Evolutionary conservation across 2,888 invertebrate species (phyloP), one percentile per base, ranked within the genome.

Genomic region (Eupithecia exiguata): DNA sequence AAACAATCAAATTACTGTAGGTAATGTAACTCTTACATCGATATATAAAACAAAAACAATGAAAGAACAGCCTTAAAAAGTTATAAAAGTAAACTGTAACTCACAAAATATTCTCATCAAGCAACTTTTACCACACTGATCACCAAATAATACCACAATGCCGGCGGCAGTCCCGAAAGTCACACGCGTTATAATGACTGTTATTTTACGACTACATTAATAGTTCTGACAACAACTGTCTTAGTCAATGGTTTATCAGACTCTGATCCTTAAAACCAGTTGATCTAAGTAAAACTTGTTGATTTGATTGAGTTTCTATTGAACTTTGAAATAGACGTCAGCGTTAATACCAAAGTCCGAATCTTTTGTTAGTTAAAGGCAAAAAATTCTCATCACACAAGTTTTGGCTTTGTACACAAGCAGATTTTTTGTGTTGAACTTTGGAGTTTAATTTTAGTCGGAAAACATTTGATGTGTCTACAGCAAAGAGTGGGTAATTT

Each of bases 381-480:
- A 71, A 69, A 65, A 74, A 40, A 61, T 73, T 69, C 61, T 71
- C 65, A 35, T 38, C 71, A 71, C 66, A 67, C 71, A 21, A 10
- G 71, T 53, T 74, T 61, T 21, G 65, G 40, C 12, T 65, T 21
- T 12, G 38, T 0, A 21, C 14, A 36, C 12, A 38, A 21, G 14
- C 12, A 40, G 1, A 53, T 53, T 65, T 65, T 40, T 40, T 38
- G 65, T 65, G 36, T 65, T 65, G 65, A 36, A 65, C 65, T 38
- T 65, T 65, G 49, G 65, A 36, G 4, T n/a, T n/a, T n/a, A n/a
- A n/a, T n/a, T n/a, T n/a, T n/a, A n/a, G n/a, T 21, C 10, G 38
- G 65, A 38, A 38, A n/a, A 40, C n/a, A 38, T 61, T 25, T 21
- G 38, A 14, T 21, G n/a, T 38, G 18, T 46, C 12, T 46, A 18